A percentile compares a stretch with the other conserved stretches of the same genome.
phyloP scores from a whole-genome alignment of 2,113 vertebrate species.

The Eonycteris spelaea region DNA sequence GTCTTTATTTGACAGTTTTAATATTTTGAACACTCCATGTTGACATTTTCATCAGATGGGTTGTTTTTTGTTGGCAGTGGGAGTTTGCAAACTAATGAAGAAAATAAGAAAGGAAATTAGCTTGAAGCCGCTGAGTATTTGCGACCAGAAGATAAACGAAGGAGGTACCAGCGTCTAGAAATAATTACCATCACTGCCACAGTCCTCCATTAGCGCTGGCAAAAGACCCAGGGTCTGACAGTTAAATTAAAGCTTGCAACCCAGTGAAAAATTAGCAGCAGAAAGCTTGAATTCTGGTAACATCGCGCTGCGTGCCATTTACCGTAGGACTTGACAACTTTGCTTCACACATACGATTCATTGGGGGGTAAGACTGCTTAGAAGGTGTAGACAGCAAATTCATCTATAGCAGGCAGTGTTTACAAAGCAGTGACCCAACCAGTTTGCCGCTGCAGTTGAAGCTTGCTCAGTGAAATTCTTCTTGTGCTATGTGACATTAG shows the following conservation, averaged over 20 bases:
- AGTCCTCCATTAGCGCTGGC: conserved; percentile 25
- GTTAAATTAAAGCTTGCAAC: conserved; percentile 60
- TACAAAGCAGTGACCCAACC: not conserved
- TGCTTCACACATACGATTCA: conserved; percentile 44
- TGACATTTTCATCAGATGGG: conserved; percentile 54
- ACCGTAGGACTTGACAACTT: conserved; percentile 26
- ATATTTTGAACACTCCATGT: conserved; percentile 7
- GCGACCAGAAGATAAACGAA: conserved; percentile 36
- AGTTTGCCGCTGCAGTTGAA: not conserved
- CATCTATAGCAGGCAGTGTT: not conserved
- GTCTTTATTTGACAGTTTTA: conserved; percentile 63
- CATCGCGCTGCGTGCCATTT: not conserved
- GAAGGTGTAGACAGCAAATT: not conserved
- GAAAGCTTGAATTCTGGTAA: conserved; percentile 41
- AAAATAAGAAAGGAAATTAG: conserved; percentile 66
- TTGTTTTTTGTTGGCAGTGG: conserved; percentile 60
- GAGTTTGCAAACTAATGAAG: conserved; percentile 67
- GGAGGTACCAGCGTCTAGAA: conserved; percentile 51
- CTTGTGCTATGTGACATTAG: not conserved
- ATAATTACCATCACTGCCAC: conserved; percentile 46
- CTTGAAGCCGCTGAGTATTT: conserved; percentile 42
- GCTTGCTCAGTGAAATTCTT: not conserved
- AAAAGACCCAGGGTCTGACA: conserved; percentile 57
- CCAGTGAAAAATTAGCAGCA: conserved; percentile 48
- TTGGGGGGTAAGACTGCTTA: not conserved